phyloP scores from a whole-genome alignment of 2,888 invertebrate genomes.

The Tenthredo distinguenda region DNA sequence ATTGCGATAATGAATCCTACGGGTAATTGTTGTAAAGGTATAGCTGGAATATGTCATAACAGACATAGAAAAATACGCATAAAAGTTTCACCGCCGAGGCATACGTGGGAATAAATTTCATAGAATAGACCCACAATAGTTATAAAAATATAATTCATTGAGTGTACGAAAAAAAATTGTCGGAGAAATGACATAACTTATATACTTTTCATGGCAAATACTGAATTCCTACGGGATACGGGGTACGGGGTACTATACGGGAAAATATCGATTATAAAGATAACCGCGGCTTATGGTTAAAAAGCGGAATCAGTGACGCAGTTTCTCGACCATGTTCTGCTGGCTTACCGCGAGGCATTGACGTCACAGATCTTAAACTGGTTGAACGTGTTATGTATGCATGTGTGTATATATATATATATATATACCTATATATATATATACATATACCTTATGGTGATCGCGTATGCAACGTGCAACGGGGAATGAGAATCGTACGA shows the following conservation, averaged over 20 bases:
- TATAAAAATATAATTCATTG: too few relatives aligned
- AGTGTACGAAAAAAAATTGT: background rate
- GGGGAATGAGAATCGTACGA: background rate
- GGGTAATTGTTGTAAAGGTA: background rate
- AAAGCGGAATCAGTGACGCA: slow-evolving; percentile 21
- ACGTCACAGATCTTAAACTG: slow-evolving; percentile 35
- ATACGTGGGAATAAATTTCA: background rate
- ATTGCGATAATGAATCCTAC: background rate
- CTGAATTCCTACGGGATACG: background rate
- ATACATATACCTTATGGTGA: background rate
- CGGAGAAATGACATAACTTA: background rate
- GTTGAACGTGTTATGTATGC: background rate
- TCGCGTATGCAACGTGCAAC: background rate
- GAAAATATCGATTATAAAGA: background rate
- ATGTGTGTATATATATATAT: background rate
- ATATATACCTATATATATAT: background rate
- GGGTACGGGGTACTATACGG: background rate
- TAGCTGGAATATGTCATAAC: background rate
- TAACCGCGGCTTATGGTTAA: background rate
- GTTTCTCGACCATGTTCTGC: background rate
- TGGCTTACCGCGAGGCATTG: slow-evolving; percentile 25
- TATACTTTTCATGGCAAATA: background rate
- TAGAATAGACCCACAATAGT: background rate
- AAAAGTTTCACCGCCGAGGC: background rate
- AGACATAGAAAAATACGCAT: background rate